phyloP scores from a whole-genome alignment of 2,888 invertebrate genomes.

The Metellina segmentata region DNA sequence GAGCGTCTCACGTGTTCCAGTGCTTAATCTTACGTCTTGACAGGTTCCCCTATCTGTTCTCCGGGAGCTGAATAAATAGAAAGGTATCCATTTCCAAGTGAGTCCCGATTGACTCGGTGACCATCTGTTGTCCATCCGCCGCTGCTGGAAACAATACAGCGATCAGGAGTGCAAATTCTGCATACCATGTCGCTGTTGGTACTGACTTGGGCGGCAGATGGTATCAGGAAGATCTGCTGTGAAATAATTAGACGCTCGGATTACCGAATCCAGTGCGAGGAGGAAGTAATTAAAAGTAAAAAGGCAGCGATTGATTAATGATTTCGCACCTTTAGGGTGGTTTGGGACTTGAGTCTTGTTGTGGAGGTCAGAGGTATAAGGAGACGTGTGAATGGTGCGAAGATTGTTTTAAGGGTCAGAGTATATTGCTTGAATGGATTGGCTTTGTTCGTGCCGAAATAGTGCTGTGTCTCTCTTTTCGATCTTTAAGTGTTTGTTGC shows the following conservation, averaged over 20 bases:
- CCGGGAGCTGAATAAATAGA: constrained; percentile 14
- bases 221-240: constrained; percentile 20
- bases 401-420: constrained; percentile 21
- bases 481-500: too few relatives aligned
- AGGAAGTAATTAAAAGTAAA: constrained; percentile 46
- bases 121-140: constrained; percentile 31
- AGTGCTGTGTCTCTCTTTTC: too few relatives aligned
- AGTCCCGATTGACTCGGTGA: not conserved
- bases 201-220: constrained; percentile 44
- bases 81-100: constrained; percentile 39
- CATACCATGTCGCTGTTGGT: not conserved
- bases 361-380: constrained; percentile 3
- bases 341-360: constrained; percentile 1
- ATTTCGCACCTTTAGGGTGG: constrained; percentile 50
- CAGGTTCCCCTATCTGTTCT: constrained; percentile 20
- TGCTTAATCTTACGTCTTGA: constrained; percentile 55
- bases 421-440: not conserved
- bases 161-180: not conserved
- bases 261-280: constrained; percentile 10
- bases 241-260: constrained; percentile 42
- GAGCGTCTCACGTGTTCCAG: constrained; percentile 9
- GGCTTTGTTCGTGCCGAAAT: too few relatives aligned
- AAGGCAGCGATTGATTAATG: constrained; percentile 59
- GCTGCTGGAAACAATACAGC: not conserved
- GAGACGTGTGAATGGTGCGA: not conserved